Evolutionary conservation across 1,140 invertebrate genomes (phyloP), one percentile per base, ranked within the genome.

Genomic region (Heliothis virescens): DNA sequence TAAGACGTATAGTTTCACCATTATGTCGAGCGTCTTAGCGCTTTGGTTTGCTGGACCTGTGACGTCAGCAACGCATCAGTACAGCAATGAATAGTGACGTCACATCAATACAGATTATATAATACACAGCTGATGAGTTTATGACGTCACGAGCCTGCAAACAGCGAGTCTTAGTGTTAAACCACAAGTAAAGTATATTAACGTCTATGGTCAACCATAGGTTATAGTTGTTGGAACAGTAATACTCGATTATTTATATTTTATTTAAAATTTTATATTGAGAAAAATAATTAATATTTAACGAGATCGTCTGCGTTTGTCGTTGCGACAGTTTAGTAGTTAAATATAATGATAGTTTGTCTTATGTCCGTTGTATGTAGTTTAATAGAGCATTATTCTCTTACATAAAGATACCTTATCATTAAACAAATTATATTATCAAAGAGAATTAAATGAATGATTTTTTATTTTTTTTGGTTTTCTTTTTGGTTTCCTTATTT

Each of bases 211-310:
- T 92, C 79, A 90, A 92, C 91, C 92, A 87, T 88, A 90, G 89
- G 86, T 78, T 83, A 85, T 88, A 91, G 87, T 94, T 92, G 91
- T 93, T 94, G 91, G 90, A 94, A 94, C 91, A 90, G 87, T 94
- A 94, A 94, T 94, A 94, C 92, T 94, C 92, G 91, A 91, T 92
- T 94, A 93, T 93, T 94, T 93, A 93, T 93, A 92, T 93, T 93
- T 94, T 94, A 92, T 91, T 94, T 91, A 92, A 93, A 73, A 78
- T 67, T 57, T 78, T 78, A 78, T 78, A 78, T 69, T 78, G 67
- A 71, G 71, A 78, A 67, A 63, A 69, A 65, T 65, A 65, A 63
- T 63, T 41, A 52, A 67, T 78, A 78, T 78, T 91, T 90, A 93
- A 92, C 82, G 79, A 84, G 80, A 82, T 81, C 84, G 84, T 86